Base-by-base conservation (phyloP, 2,888 invertebrate genomes). In the Diarsia brunnea region DNA sequence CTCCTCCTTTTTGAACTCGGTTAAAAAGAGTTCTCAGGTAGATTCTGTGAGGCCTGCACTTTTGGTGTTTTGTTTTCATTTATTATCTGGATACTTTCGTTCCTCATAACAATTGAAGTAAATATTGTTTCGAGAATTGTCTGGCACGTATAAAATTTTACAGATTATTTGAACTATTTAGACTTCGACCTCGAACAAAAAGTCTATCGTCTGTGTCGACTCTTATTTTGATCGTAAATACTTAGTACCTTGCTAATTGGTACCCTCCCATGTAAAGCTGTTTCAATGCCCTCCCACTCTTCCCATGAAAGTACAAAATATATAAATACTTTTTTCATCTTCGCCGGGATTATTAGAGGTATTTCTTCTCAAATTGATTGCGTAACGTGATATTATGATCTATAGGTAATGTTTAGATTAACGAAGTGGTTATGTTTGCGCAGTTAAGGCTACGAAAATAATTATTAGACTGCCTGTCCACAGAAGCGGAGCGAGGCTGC, bases 181-280 rank as follows among this genome's bases (percentile, higher is more conserved):
- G 10, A 63, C 16, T 47, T 55, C 12, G 21, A 38, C 27, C 27
- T 58, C 11, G 14, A 14, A 24, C 3, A 60, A 60, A 43, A 49
- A 58, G 43, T 75, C 21, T 51, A 7, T 24, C 31, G 64, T 74
- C 74, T 51, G 31, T 0, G 16, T 16, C 31, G 2, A 8, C 12
- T 43, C 31, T n/a, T 64, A 45, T 58, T 81, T 10, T 43, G 47
- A 27, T 51, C 10, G 14, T 1, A 69, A 45, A 58, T 65, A 51
- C 8, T 24, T 55, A 60, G 65, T 82, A 53, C 55, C 12, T 43
- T 43, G 14, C 10, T 83, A 78, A 79, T 80, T 83, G 63, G 67
- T 8, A 43, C 27, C 45, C 53, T 65, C 2, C 27, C 14, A 24
- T 47, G n/a, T 27, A 64, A 49, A 77, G 24, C 19, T 27, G 38